Base-by-base conservation (phyloP, 2,797 vertebrate species). In the Pangasius mekongensis region DNA sequence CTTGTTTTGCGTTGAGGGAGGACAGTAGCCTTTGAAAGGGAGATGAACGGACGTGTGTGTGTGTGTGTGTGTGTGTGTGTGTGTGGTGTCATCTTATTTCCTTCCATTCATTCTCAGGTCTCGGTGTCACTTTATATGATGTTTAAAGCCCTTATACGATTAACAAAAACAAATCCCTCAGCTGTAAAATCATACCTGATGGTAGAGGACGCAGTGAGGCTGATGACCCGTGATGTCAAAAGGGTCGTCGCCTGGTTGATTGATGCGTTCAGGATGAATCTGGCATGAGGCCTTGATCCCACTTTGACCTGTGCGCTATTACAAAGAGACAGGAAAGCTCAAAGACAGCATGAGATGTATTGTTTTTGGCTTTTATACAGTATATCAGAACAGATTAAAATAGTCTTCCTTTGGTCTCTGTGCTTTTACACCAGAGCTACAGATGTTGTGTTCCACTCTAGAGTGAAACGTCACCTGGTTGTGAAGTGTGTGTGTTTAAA, bases 1-100 rank as follows among this genome's bases (percentile, higher is more conserved):
- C 92, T 93, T 95, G 93, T 94, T 95, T 80, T 85, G 76, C 87
- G 83, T 91, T n/a, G 88, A 92, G 92, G 85, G 91, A 71, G 49
- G 85, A 89, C 87, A 87, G 89, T 58, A 60, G 71, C 9, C 36
- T 76, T 76, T 64, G 18, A 86, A 86, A 33, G 24, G 43, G 22
- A 83, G 56, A 24, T 83, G 13, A n/a, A 20, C 3, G 36, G 22
- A 18, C 0, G 5, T 66, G 39, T 83, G 60, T 83, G 39, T 24
- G 54, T 86, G 85, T 58, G 43, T 66, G 80, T 60, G 52, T 52
- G 49, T 52, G 49, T 54, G 52, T 14, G 52, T 30, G 56, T 49
- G 60, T 83, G 58, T 2, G 13, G 64, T 82, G 77, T 58, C 24
- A 5, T 56, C 33, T 69, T 62, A 81, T 89, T 84, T 84, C 43